phyloP scores from a whole-genome alignment of 2,888 invertebrate species.

The Chorisops tibialis region DNA sequence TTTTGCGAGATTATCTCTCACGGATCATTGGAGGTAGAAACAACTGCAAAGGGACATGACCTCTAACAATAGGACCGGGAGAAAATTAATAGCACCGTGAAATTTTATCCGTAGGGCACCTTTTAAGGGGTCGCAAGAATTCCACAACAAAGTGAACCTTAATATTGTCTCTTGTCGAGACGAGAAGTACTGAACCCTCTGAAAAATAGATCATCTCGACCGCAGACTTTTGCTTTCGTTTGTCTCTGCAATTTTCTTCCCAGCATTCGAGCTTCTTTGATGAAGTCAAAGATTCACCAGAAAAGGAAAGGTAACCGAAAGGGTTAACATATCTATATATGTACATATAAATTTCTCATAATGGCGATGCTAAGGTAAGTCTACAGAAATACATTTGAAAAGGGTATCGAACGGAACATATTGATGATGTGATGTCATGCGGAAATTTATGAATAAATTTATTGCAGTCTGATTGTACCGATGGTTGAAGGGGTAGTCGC shows the following conservation, averaged over 20 bases:
- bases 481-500: constrained; percentile 13
- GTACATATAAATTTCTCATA: not conserved
- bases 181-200: no score
- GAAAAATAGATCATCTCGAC: not conserved
- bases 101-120: constrained; percentile 20
- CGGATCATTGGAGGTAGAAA: constrained; percentile 31
- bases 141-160: not conserved
- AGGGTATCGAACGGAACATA: constrained; percentile 17
- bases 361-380: constrained; percentile 10
- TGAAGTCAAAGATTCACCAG: constrained; percentile 15
- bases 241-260: not conserved
- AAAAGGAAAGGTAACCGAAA: constrained; percentile 7
- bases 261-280: constrained; percentile 19
- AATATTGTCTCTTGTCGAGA: not conserved
- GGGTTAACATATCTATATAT: no score
- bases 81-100: constrained; percentile 26
- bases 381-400: constrained; percentile 14
- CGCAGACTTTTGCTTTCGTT: not conserved
- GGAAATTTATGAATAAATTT: constrained; percentile 30
- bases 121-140: constrained; percentile 1
- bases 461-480: not conserved
- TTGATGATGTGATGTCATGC: constrained; percentile 27
- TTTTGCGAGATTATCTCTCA: constrained; percentile 31
- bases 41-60: constrained; percentile 18
- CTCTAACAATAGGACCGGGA: constrained; percentile 8